phyloP scores from a whole-genome alignment of 2,888 invertebrate species.

The Hetaerina titia region DNA sequence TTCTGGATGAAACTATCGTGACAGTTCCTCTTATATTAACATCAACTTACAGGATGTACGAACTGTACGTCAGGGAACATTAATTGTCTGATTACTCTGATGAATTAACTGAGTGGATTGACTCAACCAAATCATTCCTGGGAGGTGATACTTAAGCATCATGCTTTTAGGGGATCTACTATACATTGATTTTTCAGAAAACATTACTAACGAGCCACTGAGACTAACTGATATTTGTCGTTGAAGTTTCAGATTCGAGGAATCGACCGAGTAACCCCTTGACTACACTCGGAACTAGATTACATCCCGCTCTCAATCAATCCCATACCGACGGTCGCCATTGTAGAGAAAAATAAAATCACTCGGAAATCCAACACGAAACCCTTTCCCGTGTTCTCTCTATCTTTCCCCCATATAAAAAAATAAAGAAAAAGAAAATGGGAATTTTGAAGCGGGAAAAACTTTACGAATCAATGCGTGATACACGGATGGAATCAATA shows the following conservation, averaged over 20 bases:
- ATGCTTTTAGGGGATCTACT: no score
- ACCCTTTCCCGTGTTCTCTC: not conserved
- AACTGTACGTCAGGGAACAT: no score
- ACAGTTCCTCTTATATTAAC: no score
- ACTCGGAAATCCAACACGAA: not conserved
- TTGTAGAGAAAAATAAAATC: not conserved
- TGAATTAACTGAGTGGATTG: no score
- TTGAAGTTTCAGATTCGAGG: not conserved
- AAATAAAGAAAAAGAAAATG: not conserved
- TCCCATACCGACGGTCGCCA: not conserved
- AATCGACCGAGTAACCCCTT: not conserved
- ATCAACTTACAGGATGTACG: no score
- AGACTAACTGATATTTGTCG: not conserved
- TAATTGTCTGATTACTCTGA: no score
- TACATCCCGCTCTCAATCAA: not conserved
- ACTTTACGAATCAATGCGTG: slow-evolving; percentile 21
- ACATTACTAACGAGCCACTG: not conserved
- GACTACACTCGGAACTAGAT: not conserved
- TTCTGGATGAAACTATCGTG: no score
- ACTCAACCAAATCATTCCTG: no score
- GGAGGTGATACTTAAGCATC: no score
- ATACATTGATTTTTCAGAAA: no score
- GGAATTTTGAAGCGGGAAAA: not conserved
- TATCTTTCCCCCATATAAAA: not conserved
- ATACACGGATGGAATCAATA: not conserved